Evolutionary conservation across 2,888 invertebrate genomes (phyloP).

Genomic region (Hydroisotoma schaefferi): DNA sequence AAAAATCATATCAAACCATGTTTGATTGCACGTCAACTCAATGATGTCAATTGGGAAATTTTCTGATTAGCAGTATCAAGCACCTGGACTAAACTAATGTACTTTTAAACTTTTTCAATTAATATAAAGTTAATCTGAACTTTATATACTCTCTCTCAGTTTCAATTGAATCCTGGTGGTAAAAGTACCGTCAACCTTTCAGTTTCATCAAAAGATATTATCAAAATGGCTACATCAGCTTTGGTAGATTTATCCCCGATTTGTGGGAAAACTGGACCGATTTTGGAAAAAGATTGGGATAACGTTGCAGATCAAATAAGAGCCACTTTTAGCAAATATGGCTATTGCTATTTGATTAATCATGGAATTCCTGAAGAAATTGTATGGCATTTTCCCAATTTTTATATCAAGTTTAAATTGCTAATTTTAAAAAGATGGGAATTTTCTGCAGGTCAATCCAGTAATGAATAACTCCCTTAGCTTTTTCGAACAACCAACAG

Average conservation of each 20-base stretch:
- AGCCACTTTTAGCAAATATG: slow-evolving; percentile 24
- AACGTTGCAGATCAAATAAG: slow-evolving; percentile 24
- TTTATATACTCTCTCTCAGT: no score
- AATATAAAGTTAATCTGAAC: no score
- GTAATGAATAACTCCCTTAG: slow-evolving; percentile 32
- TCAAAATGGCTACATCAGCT: slow-evolving; percentile 13
- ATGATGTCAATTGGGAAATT: no score
- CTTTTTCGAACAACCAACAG: slow-evolving; percentile 23
- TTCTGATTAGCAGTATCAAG: no score
- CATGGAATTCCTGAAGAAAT: slow-evolving; percentile 72
- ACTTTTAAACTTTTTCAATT: no score
- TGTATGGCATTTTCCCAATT: slow-evolving; percentile 53
- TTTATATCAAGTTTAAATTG: background rate
- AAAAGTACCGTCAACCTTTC: no score
- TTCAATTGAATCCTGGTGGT: no score
- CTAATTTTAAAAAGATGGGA: background rate
- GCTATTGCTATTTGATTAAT: slow-evolving; percentile 59
- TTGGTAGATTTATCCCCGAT: slow-evolving; percentile 27
- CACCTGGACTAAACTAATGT: no score
- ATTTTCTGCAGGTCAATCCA: slow-evolving; percentile 20
- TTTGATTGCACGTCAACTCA: no score
- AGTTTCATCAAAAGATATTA: no score
- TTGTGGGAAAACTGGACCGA: slow-evolving; percentile 19
- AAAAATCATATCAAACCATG: no score
- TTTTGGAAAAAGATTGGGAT: slow-evolving; percentile 27